Conservation (phyloP, 2,797 vertebrate genomes). For the Alauda arvensis region DNA sequence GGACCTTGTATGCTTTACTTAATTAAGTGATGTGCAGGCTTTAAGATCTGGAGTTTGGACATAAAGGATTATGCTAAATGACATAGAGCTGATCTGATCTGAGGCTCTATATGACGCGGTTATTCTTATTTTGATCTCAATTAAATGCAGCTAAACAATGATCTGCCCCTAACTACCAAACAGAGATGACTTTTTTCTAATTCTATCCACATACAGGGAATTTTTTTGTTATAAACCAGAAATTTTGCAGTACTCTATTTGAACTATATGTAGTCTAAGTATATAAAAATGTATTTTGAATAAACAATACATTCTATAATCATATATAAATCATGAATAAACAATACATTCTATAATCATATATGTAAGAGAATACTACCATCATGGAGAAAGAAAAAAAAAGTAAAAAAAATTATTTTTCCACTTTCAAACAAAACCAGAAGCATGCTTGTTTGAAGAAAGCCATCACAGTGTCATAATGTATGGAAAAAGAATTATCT, state of each 20-base stretch:
- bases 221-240: neutral
- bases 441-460: neutral
- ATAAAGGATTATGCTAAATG: conserved; percentile 5
- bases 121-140: neutral
- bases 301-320: neutral
- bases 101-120: neutral
- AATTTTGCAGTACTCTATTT: neutral
- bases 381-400: neutral
- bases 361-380: neutral
- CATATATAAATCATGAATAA: neutral
- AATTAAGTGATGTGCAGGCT: conserved; percentile 32
- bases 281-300: neutral
- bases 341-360: neutral
- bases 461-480: neutral
- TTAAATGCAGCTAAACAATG: neutral
- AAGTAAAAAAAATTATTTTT: neutral
- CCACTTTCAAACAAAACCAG: neutral
- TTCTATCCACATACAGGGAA: neutral
- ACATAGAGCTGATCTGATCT: neutral
- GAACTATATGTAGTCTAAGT: neutral
- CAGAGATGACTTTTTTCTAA: neutral
- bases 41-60: neutral
- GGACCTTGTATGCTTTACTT: conserved; percentile 1
- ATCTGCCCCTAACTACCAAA: neutral
- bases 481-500: neutral